These are phyloP conservation scores for Heteractis magnifica DNA, from an alignment of 92 coral and sea anemone genomes.

Conservation along the genomic window DNA sequence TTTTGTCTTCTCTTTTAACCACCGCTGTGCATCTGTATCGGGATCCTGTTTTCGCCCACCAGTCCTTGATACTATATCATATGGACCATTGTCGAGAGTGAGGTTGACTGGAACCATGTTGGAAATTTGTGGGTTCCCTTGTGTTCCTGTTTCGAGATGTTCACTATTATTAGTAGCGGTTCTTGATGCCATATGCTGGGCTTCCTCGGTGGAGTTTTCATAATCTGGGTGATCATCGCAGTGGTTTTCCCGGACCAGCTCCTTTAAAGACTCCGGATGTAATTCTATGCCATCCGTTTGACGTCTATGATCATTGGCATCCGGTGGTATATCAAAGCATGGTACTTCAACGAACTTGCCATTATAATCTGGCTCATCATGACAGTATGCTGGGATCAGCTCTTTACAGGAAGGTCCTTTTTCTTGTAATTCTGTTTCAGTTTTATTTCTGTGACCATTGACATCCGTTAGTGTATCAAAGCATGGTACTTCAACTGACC, in stretches of 20 bases:
- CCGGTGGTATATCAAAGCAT: neutral
- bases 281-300: neutral
- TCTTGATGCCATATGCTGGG: too few relatives aligned
- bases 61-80: too few relatives aligned
- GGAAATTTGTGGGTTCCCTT: too few relatives aligned
- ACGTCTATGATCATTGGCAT: neutral
- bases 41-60: neutral
- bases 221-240: neutral
- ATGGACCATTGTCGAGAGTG: too few relatives aligned
- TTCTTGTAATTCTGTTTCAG: neutral
- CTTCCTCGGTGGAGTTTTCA: neutral
- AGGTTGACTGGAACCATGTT: too few relatives aligned
- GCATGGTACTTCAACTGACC: neutral
- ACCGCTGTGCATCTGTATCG: neutral
- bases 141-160: too few relatives aligned
- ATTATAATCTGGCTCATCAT: too few relatives aligned
- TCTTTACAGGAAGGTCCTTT: neutral
- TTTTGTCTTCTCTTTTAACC: too few relatives aligned
- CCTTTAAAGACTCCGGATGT: neutral
- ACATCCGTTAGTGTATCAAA: neutral
- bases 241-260: neutral
- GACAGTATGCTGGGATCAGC: neutral
- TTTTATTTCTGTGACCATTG: neutral
- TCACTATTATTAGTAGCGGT: too few relatives aligned
- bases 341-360: neutral